These are phyloP conservation scores for Sapajus apella DNA, from an alignment of 2,113 vertebrate genomes.

Conservation along the genomic window DNA sequence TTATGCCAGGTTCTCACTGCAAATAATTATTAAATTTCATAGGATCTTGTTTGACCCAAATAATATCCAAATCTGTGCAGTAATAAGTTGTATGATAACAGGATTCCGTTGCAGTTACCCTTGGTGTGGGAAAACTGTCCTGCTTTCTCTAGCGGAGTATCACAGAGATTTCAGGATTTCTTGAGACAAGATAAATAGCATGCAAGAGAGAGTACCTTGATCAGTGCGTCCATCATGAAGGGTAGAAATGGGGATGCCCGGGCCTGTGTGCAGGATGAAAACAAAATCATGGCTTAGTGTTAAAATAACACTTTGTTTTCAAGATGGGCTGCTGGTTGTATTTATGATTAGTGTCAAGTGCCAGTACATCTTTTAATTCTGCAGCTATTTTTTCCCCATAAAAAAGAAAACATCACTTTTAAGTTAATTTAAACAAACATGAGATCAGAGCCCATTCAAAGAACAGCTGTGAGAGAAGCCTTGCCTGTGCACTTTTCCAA, in stretches of 20 bases:
- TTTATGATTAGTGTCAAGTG: neutral
- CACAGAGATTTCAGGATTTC: neutral
- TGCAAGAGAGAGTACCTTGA: slow-evolving; percentile 80
- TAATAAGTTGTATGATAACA: neutral
- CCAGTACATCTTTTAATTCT: slow-evolving; percentile 2
- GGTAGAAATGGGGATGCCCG: slow-evolving; percentile 87
- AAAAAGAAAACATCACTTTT: slow-evolving; percentile 31
- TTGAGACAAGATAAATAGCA: slow-evolving; percentile 6
- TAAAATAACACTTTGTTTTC: slow-evolving; percentile 40
- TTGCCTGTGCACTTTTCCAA: neutral
- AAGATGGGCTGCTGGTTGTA: neutral
- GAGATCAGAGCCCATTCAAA: neutral
- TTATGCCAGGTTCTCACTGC: neutral
- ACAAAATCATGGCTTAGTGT: slow-evolving; percentile 50
- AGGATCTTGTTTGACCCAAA: neutral
- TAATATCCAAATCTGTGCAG: neutral
- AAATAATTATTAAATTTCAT: slow-evolving; percentile 44
- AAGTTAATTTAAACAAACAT: slow-evolving; percentile 31
- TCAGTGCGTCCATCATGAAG: slow-evolving; percentile 83
- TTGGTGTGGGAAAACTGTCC: neutral
- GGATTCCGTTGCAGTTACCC: neutral
- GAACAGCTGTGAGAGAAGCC: neutral
- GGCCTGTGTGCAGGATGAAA: slow-evolving; percentile 79
- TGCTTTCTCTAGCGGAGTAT: neutral
- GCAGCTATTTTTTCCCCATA: neutral